Evolutionary conservation across 2,113 vertebrate species (phyloP).

Genomic region (Oncorhynchus masou): DNA sequence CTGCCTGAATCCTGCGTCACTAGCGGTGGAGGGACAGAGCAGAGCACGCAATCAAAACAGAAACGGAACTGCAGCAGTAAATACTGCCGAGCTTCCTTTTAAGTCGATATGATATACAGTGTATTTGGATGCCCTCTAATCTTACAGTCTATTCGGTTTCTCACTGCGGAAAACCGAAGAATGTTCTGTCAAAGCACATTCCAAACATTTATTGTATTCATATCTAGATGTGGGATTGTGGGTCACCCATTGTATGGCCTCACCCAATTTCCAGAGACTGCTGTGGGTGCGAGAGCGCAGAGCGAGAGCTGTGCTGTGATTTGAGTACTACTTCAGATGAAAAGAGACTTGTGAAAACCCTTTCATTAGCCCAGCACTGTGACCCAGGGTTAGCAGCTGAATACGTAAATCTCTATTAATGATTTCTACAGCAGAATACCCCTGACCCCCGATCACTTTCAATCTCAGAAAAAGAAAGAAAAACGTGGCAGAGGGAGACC

Average conservation of each 20-base stretch:
- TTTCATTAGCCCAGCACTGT: slow-evolving; percentile 76
- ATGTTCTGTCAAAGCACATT: slow-evolving; percentile 54
- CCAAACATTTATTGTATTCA: slow-evolving; percentile 62
- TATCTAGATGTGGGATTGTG: slow-evolving; percentile 51
- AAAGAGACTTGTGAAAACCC: slow-evolving; percentile 76
- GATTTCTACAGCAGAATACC: slow-evolving; percentile 80
- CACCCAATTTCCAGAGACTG: slow-evolving; percentile 57
- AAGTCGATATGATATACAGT: slow-evolving; percentile 28
- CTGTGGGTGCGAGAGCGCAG: slow-evolving; percentile 56
- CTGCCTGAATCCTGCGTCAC: no score
- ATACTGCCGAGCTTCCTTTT: slow-evolving; percentile 59
- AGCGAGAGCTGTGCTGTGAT: slow-evolving; percentile 66
- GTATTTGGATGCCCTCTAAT: slow-evolving; percentile 14
- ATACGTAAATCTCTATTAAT: slow-evolving; percentile 80
- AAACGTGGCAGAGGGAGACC: slow-evolving; percentile 44
- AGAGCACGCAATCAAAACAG: slow-evolving; percentile 54
- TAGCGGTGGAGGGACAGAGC: slow-evolving; percentile 14
- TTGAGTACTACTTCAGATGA: slow-evolving; percentile 78
- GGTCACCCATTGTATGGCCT: slow-evolving; percentile 66
- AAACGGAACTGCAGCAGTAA: slow-evolving; percentile 31
- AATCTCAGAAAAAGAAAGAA: slow-evolving; percentile 66
- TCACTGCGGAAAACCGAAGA: slow-evolving; percentile 8
- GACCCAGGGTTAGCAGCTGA: slow-evolving; percentile 70
- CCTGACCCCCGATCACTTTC: slow-evolving; percentile 74
- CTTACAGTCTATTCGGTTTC: slow-evolving; percentile 29